phyloP scores from a whole-genome alignment of 2,888 invertebrate species.

The Heliconius charithonia region DNA sequence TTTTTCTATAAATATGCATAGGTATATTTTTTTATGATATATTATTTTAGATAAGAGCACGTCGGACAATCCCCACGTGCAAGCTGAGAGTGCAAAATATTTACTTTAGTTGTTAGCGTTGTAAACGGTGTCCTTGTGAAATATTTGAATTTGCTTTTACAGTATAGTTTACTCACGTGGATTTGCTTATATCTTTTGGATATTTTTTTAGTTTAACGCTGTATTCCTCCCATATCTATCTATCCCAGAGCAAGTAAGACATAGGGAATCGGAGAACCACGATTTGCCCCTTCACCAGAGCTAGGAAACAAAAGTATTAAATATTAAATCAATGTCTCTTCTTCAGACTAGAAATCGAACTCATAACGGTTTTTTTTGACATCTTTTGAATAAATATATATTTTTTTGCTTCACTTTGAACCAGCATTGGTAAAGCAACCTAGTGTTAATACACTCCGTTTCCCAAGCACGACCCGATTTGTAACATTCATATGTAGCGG shows the following conservation, averaged over 20 bases:
- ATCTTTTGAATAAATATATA: no score
- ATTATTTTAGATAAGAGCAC: neutral
- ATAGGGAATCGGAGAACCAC: neutral
- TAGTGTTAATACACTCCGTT: no score
- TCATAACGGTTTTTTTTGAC: no score
- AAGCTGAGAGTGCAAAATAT: slow-evolving; percentile 44
- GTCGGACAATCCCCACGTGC: neutral
- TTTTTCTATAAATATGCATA: neutral
- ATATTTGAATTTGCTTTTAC: neutral
- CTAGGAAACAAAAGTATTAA: no score
- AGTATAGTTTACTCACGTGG: neutral
- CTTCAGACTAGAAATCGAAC: no score
- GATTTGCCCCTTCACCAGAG: no score
- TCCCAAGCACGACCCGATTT: no score
- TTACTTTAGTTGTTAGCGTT: slow-evolving; percentile 43
- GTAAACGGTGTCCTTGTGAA: slow-evolving; percentile 38
- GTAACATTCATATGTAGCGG: neutral
- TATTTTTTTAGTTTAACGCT: neutral
- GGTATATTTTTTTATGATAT: neutral
- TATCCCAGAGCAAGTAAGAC: neutral
- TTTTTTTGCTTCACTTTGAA: no score
- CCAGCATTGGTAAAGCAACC: neutral
- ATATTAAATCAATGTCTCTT: no score
- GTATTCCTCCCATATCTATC: neutral
- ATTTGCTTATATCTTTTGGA: neutral